Base-by-base conservation (phyloP, 2,797 vertebrate genomes). In the Eulemur rubriventer region DNA sequence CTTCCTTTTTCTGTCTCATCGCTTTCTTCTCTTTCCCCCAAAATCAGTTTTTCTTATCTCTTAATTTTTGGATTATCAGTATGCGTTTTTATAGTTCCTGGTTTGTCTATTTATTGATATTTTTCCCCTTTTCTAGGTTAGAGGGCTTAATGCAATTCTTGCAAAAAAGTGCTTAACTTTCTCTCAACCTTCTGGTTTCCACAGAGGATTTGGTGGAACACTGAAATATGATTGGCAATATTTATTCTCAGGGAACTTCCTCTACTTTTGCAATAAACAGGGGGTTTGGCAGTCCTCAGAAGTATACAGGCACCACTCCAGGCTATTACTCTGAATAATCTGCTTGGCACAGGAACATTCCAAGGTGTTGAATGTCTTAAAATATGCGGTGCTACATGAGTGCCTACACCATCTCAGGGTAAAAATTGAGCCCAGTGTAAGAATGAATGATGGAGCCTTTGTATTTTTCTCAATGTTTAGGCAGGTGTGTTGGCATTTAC, bases 291-390 rank as follows among this genome's bases (percentile, higher is more conserved):
- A 79, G 84, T 92, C 43, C 87, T 97, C 95, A 97, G 95, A 97
- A 96, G 81, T 91, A 18, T 46, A 63, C 46, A 96, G 86, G 93
- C 94, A 85, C 50, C 57, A 91, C 96, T 96, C 72, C 89, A 96
- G 96, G 95, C 95, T 97, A 94, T 98, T 97, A 97, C 96, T 97
- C 83, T 96, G 95, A 97, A 96, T 98, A 97, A 97, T 97, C 96
- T 95, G 28, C 87, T 97, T 97, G 96, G 93, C 48, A 16, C 76
- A 84, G 83, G 80, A 97, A 97, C 96, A 96, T 73, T 97, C 94
- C 52, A 92, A 88, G 88, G 81, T 97, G 96, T 73, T 94, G 97
- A 97, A 95, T 96, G 81, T 94, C 95, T 97, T 96, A 95, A 97
- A 96, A 97, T 97, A 96, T 81, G 89, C 73, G 0, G 87, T 75